These are phyloP conservation scores for Campodea augens DNA, from an alignment of 1,140 invertebrate species.

Conservation along the genomic window DNA sequence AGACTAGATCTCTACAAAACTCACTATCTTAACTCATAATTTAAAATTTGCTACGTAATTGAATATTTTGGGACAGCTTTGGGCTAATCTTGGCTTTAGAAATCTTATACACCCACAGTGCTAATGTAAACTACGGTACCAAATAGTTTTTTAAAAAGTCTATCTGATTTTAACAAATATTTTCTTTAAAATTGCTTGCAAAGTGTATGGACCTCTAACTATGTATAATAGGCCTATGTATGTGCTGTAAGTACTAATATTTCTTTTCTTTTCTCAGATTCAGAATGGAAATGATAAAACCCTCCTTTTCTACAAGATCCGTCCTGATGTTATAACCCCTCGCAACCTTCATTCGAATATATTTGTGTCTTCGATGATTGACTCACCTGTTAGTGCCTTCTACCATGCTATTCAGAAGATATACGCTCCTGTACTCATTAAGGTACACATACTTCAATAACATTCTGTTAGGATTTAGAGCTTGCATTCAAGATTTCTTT, in stretches of 20 bases:
- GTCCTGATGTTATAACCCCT: constrained; percentile 30
- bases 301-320: constrained; percentile 34
- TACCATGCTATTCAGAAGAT: constrained; percentile 34
- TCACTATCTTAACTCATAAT: too few relatives aligned
- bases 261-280: too few relatives aligned
- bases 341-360: constrained; percentile 31
- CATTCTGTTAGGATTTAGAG: background rate
- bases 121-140: too few relatives aligned
- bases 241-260: too few relatives aligned
- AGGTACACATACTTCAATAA: constrained; percentile 15
- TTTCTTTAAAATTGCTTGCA: background rate
- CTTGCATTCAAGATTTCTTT: too few relatives aligned
- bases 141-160: too few relatives aligned
- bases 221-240: too few relatives aligned
- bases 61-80: too few relatives aligned
- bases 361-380: constrained; percentile 32
- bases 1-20: too few relatives aligned
- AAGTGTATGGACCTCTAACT: background rate
- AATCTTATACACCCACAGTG: too few relatives aligned
- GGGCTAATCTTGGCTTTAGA: too few relatives aligned
- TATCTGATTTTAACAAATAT: background rate
- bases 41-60: too few relatives aligned
- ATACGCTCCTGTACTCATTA: constrained; percentile 26
- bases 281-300: constrained; percentile 22
- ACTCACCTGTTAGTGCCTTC: constrained; percentile 31